Conservation (phyloP, 2,113 vertebrate species). For the Fulmarus glacialis region DNA sequence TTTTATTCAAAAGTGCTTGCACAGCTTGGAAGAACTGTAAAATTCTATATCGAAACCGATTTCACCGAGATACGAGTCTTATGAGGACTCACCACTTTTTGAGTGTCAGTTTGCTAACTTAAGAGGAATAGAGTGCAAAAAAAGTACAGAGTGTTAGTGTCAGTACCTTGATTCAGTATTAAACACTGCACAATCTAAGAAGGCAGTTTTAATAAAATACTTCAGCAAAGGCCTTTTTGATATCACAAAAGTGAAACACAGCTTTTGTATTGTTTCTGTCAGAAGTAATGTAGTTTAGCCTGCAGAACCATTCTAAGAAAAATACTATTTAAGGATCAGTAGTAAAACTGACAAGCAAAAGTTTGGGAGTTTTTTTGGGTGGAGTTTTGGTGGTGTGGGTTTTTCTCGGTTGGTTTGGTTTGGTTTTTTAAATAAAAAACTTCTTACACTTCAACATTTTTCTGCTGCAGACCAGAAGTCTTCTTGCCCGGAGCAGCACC, state of each 20-base stretch:
- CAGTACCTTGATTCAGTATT: background rate
- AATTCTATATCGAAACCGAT: background rate
- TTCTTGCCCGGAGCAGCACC: constrained; percentile 98
- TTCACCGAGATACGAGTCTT: background rate
- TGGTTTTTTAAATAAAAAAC: background rate
- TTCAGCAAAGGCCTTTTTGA: background rate
- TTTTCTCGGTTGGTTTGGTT: background rate
- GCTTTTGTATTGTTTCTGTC: background rate
- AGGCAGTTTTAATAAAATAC: background rate
- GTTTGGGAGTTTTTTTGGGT: background rate
- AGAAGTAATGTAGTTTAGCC: background rate
- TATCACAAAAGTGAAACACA: background rate
- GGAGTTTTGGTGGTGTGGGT: too few species aligned
- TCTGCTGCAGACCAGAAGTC: constrained; percentile 93
- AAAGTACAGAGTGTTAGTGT: background rate
- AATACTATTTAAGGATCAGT: background rate
- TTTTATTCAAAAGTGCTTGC: background rate
- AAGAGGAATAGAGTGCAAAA: background rate
- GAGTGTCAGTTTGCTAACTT: background rate
- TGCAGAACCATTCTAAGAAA: background rate
- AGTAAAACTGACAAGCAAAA: background rate
- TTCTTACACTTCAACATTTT: constrained; percentile 96
- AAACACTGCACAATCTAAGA: background rate
- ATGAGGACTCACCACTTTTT: background rate
- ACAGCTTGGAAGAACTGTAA: background rate